Evolutionary conservation across 2,113 vertebrate species (phyloP).

Genomic region (Catharus minimus): DNA sequence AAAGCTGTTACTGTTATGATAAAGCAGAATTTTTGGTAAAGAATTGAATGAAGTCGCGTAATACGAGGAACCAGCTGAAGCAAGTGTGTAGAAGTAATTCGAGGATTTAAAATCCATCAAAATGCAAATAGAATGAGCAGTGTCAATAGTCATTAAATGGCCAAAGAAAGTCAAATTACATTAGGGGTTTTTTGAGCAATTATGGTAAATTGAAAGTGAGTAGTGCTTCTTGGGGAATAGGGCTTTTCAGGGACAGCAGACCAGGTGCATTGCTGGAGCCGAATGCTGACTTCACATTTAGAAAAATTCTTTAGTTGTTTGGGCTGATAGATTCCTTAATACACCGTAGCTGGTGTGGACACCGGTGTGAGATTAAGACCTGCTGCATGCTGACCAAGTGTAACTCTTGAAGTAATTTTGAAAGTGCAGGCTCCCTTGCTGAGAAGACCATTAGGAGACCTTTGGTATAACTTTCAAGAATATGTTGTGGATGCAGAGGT

Average conservation of each 20-base stretch:
- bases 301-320: background rate
- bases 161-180: background rate
- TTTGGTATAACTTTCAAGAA: background rate
- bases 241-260: background rate
- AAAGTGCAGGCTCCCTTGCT: accelerated
- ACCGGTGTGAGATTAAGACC: background rate
- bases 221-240: background rate
- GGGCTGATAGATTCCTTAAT: background rate
- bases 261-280: background rate
- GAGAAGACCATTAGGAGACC: background rate
- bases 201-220: background rate
- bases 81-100: background rate
- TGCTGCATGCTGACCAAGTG: background rate
- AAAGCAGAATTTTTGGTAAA: background rate
- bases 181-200: background rate
- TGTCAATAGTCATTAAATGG: conserved; percentile 2
- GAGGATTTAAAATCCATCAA: background rate
- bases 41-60: background rate
- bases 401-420: background rate
- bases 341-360: accelerated
- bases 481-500: background rate
- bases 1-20: conserved; percentile 18
- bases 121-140: conserved; percentile 9
- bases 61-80: background rate
- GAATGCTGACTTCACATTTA: background rate